Percentiles rank a stretch among this genome's conserved stretches.
phyloP scores from a whole-genome alignment of 2,113 vertebrate species.

The Lophochroa leadbeateri region DNA sequence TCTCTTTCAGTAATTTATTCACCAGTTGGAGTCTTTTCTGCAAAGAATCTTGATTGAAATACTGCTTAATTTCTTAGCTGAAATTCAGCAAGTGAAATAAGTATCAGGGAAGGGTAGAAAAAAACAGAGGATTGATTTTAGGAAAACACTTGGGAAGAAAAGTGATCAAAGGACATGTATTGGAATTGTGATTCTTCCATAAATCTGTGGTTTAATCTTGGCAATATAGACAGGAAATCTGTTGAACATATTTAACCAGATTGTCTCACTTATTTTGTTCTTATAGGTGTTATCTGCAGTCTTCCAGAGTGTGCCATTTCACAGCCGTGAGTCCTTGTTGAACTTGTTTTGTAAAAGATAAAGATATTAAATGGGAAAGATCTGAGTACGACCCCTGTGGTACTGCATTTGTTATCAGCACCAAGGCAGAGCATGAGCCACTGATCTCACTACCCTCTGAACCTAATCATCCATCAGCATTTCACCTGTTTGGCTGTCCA shows the following conservation, averaged over 20 bases:
- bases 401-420: not conserved
- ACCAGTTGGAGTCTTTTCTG: conserved; percentile 16
- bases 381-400: accelerated
- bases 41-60: conserved; percentile 47
- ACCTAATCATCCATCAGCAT: not conserved
- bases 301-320: not conserved
- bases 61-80: conserved; percentile 48
- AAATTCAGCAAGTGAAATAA: conserved; percentile 15
- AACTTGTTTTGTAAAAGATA: not conserved
- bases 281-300: not conserved
- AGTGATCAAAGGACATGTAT: not conserved
- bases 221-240: not conserved
- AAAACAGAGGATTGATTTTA: not conserved
- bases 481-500: not conserved
- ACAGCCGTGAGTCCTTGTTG: not conserved
- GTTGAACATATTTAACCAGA: not conserved
- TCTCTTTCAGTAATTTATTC: conserved; percentile 44
- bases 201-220: not conserved
- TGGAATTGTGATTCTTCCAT: not conserved
- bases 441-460: not conserved
- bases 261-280: not conserved
- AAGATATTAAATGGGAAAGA: not conserved
- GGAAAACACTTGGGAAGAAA: not conserved
- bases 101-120: not conserved
- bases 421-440: not conserved